phyloP scores from a whole-genome alignment of 2,113 vertebrate genomes.

The Mesocricetus auratus region DNA sequence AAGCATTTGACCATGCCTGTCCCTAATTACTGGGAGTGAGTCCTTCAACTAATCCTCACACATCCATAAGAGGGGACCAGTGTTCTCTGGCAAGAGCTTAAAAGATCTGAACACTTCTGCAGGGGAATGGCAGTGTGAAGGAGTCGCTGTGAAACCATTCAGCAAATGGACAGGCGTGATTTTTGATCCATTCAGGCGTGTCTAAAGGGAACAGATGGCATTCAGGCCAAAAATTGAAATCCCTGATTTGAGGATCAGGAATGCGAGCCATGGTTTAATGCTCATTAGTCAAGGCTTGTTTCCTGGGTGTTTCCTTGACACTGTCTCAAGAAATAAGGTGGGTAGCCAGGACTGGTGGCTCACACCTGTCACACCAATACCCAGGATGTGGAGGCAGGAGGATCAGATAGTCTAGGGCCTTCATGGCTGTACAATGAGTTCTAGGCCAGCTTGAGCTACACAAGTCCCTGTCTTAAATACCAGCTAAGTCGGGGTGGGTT shows the following conservation, averaged over 20 bases:
- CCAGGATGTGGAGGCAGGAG: neutral
- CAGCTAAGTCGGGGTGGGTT: neutral
- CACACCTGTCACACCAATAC: neutral
- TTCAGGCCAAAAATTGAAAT: neutral
- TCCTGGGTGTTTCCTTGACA: neutral
- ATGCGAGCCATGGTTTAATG: neutral
- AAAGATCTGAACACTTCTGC: neutral
- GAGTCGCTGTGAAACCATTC: neutral
- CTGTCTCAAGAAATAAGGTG: conserved; percentile 3
- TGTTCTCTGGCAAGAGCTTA: neutral
- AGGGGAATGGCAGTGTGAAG: neutral
- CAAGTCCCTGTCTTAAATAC: neutral
- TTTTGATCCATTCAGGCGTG: neutral
- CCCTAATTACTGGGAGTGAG: neutral
- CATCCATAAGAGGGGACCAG: neutral
- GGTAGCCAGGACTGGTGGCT: neutral
- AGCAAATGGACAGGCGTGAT: neutral
- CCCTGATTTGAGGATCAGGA: conserved; percentile 37
- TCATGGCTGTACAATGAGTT: neutral
- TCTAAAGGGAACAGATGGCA: neutral
- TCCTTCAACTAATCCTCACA: neutral
- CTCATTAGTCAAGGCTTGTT: conserved; percentile 2
- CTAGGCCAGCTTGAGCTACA: neutral
- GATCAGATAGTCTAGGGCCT: neutral
- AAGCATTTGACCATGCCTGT: neutral